phyloP scores from a whole-genome alignment of 1,140 invertebrate genomes.

The Diabrotica undecimpunctata region DNA sequence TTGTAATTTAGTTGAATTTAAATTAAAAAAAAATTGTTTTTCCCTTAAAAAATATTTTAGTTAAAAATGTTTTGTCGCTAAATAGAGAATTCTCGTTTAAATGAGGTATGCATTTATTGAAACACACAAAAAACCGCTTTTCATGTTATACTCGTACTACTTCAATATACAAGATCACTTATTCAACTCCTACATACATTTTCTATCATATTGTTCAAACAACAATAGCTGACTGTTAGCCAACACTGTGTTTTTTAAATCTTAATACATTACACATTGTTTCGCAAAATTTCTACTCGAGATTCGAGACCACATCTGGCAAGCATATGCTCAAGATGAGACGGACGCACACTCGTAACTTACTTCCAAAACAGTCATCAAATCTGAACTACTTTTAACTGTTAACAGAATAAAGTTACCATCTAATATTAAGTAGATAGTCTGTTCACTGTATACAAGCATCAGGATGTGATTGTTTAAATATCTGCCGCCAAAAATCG shows the following conservation, averaged over 20 bases:
- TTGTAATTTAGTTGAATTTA: too few species aligned
- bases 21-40: too few species aligned
- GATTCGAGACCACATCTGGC: conserved; percentile 1
- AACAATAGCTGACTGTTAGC: background rate
- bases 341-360: background rate
- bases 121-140: too few species aligned
- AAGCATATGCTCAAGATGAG: background rate
- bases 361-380: background rate
- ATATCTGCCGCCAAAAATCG: background rate
- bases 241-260: background rate
- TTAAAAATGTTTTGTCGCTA: too few species aligned
- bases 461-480: background rate
- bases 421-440: background rate
- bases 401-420: background rate
- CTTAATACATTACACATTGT: background rate
- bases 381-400: too few species aligned
- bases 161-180: too few species aligned
- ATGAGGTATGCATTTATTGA: too few species aligned
- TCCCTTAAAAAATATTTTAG: too few species aligned
- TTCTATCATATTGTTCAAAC: background rate
- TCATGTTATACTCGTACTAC: too few species aligned
- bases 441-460: background rate
- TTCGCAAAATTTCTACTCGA: background rate
- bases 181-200: too few species aligned
- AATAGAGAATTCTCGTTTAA: too few species aligned